Conservation (phyloP, 2,797 vertebrate genomes). For the Sebastes matsubarae region DNA sequence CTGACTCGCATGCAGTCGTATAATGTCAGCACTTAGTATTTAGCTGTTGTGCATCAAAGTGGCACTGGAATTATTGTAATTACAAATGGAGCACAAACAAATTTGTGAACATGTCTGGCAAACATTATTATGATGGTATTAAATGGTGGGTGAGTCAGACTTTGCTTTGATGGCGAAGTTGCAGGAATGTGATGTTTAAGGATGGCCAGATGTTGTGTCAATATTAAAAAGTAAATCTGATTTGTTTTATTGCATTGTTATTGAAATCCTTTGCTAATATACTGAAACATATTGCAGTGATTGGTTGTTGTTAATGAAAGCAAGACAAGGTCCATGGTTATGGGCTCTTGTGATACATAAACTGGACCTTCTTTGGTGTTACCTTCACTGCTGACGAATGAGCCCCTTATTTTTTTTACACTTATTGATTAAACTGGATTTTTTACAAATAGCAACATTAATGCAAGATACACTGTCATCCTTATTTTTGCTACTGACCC, state of each 20-base stretch:
- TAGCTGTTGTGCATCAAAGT: conserved; percentile 9
- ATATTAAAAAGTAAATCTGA: not conserved
- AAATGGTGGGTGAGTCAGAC: conserved; percentile 17
- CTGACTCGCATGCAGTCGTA: not conserved
- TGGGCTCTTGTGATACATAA: not conserved
- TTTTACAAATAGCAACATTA: not conserved
- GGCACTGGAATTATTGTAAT: conserved; percentile 28
- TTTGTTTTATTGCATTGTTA: not conserved
- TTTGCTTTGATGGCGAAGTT: conserved; percentile 6
- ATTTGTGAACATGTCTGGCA: conserved; percentile 31
- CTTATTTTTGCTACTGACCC: not conserved
- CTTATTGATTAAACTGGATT: not conserved
- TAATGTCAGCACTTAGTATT: conserved; percentile 30
- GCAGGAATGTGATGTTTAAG: conserved; percentile 1
- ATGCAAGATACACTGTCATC: not conserved
- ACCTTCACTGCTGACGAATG: not conserved
- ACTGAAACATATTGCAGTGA: not conserved
- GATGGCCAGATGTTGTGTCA: not conserved
- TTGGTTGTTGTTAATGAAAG: not conserved
- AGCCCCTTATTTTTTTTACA: not conserved
- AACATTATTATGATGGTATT: conserved; percentile 8
- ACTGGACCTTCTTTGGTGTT: not conserved
- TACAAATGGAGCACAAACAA: conserved; percentile 36
- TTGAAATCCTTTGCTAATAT: not conserved
- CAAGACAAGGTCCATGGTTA: too few relatives aligned